A percentile compares a stretch with the other conserved stretches of the same genome.
Evolutionary conservation across 2,113 vertebrate genomes (phyloP).

Genomic region (Cryptotis parvus): DNA sequence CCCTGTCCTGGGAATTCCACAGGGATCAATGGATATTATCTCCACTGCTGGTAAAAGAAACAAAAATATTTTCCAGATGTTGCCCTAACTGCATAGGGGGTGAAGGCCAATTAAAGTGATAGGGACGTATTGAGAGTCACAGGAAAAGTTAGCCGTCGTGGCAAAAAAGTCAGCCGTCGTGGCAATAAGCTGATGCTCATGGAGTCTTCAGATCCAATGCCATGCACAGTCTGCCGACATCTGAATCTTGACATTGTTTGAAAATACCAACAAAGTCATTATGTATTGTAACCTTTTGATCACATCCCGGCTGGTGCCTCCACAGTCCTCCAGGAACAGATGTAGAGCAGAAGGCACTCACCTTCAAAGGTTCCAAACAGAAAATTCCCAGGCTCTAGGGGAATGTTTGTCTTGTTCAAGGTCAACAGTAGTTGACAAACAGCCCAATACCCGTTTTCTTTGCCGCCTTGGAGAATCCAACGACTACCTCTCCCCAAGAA

Average conservation of each 20-base stretch:
- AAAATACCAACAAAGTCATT: slow-evolving; percentile 56
- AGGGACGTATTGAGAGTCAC: neutral
- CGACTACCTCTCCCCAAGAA: neutral
- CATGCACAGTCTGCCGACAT: neutral
- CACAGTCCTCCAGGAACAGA: neutral
- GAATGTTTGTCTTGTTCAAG: slow-evolving; percentile 48
- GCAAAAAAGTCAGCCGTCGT: neutral
- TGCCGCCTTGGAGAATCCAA: neutral
- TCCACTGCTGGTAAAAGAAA: slow-evolving; percentile 5
- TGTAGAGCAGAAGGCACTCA: slow-evolving; percentile 26
- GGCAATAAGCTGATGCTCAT: neutral
- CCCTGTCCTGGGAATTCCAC: neutral
- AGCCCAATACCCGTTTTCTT: neutral
- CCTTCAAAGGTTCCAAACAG: slow-evolving; percentile 51
- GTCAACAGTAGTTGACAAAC: slow-evolving; percentile 13
- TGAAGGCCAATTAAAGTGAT: neutral
- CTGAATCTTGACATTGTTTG: slow-evolving; percentile 35
- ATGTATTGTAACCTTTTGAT: slow-evolving; percentile 17
- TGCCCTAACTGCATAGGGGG: neutral
- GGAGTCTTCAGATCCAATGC: neutral
- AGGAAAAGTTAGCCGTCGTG: neutral
- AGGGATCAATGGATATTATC: neutral
- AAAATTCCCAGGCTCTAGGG: slow-evolving; percentile 2
- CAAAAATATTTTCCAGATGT: neutral
- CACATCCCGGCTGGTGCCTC: slow-evolving; percentile 1